Evolutionary conservation across 2,113 vertebrate genomes (phyloP).

Genomic region (Tringa solitaria): DNA sequence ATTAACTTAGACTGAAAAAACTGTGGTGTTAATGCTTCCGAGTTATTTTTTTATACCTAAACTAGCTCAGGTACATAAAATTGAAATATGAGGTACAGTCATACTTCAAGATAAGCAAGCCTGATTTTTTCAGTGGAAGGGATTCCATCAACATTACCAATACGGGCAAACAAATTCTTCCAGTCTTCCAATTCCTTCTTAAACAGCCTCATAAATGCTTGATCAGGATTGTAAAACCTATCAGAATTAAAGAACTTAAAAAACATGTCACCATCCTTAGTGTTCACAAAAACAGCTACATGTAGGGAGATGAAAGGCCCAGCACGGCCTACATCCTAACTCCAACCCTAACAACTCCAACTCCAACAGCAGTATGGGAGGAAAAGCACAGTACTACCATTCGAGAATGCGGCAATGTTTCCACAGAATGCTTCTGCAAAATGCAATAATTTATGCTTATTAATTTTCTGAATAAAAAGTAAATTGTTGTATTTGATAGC

Average conservation of each 20-base stretch:
- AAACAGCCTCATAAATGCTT: neutral
- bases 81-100: neutral
- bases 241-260: neutral
- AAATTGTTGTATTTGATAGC: neutral
- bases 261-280: neutral
- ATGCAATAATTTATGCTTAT: neutral
- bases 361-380: no score
- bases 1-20: neutral
- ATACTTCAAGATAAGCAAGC: neutral
- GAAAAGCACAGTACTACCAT: neutral
- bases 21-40: neutral
- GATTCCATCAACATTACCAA: neutral
- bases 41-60: neutral
- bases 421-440: neutral
- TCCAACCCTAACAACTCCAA: neutral
- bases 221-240: neutral
- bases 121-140: neutral
- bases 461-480: neutral
- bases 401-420: neutral
- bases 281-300: neutral
- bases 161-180: neutral
- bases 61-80: neutral
- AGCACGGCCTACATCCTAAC: neutral
- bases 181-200: neutral
- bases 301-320: neutral